Conservation (phyloP, 2,888 invertebrate genomes). For the Anorthoa munda region DNA sequence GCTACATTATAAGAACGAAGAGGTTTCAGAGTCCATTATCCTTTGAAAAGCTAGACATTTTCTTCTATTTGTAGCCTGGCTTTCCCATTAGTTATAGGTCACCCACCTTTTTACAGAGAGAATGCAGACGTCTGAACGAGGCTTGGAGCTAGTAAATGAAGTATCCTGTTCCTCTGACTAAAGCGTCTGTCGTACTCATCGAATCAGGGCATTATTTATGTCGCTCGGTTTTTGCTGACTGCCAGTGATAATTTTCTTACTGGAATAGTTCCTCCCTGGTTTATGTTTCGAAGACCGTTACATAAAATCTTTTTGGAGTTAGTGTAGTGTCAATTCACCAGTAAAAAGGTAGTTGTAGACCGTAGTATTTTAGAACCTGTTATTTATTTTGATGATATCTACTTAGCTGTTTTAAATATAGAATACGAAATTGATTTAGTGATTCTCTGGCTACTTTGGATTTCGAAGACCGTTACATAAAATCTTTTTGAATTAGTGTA, state of each 20-base stretch:
- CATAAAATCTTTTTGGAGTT: background rate
- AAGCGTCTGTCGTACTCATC: constrained; percentile 34
- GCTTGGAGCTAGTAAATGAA: constrained; percentile 57
- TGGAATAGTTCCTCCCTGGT: background rate
- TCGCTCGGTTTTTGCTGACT: constrained; percentile 26
- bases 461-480: no score
- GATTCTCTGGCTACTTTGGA: no score
- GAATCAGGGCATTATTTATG: constrained; percentile 49
- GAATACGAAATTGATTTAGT: no score
- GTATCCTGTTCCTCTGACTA: constrained; percentile 48
- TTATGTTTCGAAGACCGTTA: background rate
- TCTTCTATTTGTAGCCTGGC: constrained; percentile 49
- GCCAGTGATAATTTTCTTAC: constrained; percentile 14
- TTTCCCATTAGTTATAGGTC: constrained; percentile 53
- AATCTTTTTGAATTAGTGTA: constrained; percentile 1
- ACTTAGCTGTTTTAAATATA: no score
- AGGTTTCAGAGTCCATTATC: constrained; percentile 50
- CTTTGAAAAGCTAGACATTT: constrained; percentile 48
- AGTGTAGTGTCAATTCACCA: background rate
- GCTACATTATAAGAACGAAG: constrained; percentile 32
- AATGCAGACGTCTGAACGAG: constrained; percentile 42
- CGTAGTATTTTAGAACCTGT: no score
- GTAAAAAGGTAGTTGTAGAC: background rate
- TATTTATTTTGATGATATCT: no score
- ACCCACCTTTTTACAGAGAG: constrained; percentile 57